Evolutionary conservation across 2,888 invertebrate species (phyloP), one percentile per base, ranked within the genome.

Genomic region (Acleris holmiana): DNA sequence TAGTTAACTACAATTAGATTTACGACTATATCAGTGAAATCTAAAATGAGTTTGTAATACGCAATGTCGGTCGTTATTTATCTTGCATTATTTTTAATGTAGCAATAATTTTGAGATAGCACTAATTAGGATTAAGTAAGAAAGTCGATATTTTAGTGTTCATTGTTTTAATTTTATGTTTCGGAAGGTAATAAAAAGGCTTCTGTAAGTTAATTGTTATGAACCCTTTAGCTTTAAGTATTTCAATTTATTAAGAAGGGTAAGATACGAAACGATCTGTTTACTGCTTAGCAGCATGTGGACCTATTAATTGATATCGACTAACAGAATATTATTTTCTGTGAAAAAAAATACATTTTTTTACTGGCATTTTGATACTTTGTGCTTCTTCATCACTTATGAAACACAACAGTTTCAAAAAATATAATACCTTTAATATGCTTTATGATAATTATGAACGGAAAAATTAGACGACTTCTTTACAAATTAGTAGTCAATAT

Each of bases 11-110:
- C 65, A 65, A 60, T 65, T 55, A 65, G 49, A 49, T 55, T 55
- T 60, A 65, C 53, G 59, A 60, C 29, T 54, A 25, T 65, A 65
- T 65, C 65, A 65, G 65, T 50, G 7, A 60, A 65, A 65, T 65
- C 65, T 65, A 60, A 65, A 65, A 65, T 55, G 41, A 65, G 48
- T 59, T 53, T 50, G 59, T 23, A 55, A 6, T 50, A 61, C 54
- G 61, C 48, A 61, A 65, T 17, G 53, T 44, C 65, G 55, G 59
- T 40, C 60, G 49, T 44, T 55, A 35, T 55, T 65, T 55, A 55
- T 65, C 64, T 64, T 64, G 53, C 58, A 29, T 65, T 65, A 25
- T 59, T 65, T 62, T 58, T 49, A 60, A 54, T 65, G 59, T 55
- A 55, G 55, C 60, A 65, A 65, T 60, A 65, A 29, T 48, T 48